Conservation (phyloP, 2,797 vertebrate genomes). For the Tachyglossus aculeatus region DNA sequence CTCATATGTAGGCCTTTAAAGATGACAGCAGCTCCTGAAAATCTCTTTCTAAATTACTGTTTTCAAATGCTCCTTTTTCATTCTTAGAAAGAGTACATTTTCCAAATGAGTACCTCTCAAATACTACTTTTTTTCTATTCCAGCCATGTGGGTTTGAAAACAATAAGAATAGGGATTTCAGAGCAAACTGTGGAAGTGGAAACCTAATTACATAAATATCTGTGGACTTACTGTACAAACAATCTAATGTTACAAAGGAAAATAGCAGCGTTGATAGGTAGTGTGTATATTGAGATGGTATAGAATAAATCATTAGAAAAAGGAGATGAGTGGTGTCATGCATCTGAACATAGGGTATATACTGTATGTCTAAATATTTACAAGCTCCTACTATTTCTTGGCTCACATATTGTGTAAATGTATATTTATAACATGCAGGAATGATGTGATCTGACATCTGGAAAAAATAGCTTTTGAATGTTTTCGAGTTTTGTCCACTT, state of each 20-base stretch:
- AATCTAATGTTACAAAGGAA: slow-evolving; percentile 62
- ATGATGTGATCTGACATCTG: slow-evolving; percentile 18
- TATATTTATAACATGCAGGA: slow-evolving; percentile 40
- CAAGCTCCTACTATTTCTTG: slow-evolving; percentile 25
- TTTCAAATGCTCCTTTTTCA: background rate
- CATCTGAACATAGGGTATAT: slow-evolving; percentile 7
- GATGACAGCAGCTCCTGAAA: too few relatives aligned
- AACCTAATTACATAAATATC: slow-evolving; percentile 57
- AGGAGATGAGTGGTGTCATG: slow-evolving; percentile 28
- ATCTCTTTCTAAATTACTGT: background rate
- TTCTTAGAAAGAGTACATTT: background rate
- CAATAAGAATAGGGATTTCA: slow-evolving; percentile 41
- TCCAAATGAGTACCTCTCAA: background rate
- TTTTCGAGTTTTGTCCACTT: slow-evolving; percentile 21
- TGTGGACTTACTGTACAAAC: slow-evolving; percentile 51
- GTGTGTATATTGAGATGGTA: background rate
- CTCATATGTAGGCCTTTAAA: background rate
- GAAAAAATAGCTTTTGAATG: slow-evolving; percentile 21
- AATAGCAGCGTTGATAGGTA: slow-evolving; percentile 42
- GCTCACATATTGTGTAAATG: slow-evolving; percentile 14
- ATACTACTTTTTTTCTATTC: background rate
- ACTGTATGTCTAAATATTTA: slow-evolving; percentile 10
- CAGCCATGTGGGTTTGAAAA: slow-evolving; percentile 40
- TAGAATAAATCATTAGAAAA: slow-evolving; percentile 51
- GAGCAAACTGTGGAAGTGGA: slow-evolving; percentile 49